These are phyloP conservation scores for Brachionichthys hirsutus DNA, from an alignment of 2,113 vertebrate species.

Conservation along the genomic window DNA sequence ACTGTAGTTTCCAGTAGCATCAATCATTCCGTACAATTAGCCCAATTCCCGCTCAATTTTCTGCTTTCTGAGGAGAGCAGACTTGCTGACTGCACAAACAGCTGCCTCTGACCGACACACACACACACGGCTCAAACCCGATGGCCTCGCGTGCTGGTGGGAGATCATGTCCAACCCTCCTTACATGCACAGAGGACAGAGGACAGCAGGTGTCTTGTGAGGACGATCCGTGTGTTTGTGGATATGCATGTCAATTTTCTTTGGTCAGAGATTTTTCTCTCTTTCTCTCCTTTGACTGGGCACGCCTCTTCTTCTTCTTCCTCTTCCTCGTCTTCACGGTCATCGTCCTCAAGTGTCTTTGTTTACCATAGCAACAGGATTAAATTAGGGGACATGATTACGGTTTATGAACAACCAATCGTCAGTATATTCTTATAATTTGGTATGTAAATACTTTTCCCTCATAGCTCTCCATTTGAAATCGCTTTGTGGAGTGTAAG, in stretches of 20 bases:
- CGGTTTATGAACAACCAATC: slow-evolving; percentile 81
- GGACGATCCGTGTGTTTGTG: slow-evolving; percentile 52
- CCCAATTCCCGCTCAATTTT: slow-evolving; percentile 87
- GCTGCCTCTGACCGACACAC: slow-evolving; percentile 83
- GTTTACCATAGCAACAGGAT: slow-evolving; percentile 88
- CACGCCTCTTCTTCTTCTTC: slow-evolving; percentile 80
- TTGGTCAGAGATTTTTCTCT: slow-evolving; percentile 60
- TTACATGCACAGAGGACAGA: slow-evolving; percentile 38
- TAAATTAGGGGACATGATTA: slow-evolving; percentile 83
- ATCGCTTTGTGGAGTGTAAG: slow-evolving; percentile 77
- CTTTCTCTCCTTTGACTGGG: slow-evolving; percentile 42
- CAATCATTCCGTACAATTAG: slow-evolving; percentile 92
- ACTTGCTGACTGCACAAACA: slow-evolving; percentile 89
- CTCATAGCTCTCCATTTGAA: slow-evolving; percentile 74
- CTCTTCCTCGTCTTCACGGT: slow-evolving; percentile 80
- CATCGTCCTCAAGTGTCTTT: slow-evolving; percentile 83
- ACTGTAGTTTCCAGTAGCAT: slow-evolving; percentile 89
- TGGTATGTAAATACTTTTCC: slow-evolving; percentile 83
- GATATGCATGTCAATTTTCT: slow-evolving; percentile 60
- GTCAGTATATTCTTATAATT: slow-evolving; percentile 84
- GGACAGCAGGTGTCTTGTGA: slow-evolving; percentile 82
- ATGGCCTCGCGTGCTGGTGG: not conserved
- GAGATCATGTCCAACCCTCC: not conserved
- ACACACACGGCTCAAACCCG: slow-evolving; percentile 16
- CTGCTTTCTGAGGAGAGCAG: slow-evolving; percentile 87